Conservation (phyloP, 1,140 invertebrate genomes). For the Trachymyrmex cornetzi region DNA sequence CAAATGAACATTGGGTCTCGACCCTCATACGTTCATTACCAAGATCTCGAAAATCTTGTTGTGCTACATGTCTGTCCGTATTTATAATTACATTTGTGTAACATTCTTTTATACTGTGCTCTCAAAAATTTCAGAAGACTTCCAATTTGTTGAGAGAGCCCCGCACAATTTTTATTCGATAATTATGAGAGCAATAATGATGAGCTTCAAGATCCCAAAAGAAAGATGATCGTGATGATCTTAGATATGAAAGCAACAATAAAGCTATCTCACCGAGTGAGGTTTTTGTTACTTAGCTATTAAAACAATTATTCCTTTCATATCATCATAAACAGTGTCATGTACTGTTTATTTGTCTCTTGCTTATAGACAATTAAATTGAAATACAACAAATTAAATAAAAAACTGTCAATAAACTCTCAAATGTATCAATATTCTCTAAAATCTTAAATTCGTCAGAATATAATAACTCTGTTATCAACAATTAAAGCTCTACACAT, state of each 20-base stretch:
- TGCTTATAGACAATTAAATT: neutral
- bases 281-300: too few relatives aligned
- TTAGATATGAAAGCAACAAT: neutral
- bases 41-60: neutral
- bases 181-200: neutral
- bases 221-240: neutral
- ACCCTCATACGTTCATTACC: neutral
- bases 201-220: neutral
- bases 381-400: neutral
- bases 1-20: neutral
- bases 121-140: neutral
- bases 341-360: neutral
- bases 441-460: neutral
- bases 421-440: neutral
- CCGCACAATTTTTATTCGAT: neutral
- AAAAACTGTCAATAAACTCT: too few relatives aligned
- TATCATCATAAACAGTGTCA: neutral
- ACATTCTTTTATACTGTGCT: neutral
- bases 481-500: neutral
- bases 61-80: neutral
- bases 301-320: too few relatives aligned
- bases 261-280: constrained; percentile 24
- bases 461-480: neutral
- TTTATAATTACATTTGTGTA: constrained; percentile 16
- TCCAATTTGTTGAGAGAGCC: neutral